Percentiles rank a stretch among this genome's conserved stretches.
Conservation (phyloP, 2,113 vertebrate species). For the Nesoenas mayeri region DNA sequence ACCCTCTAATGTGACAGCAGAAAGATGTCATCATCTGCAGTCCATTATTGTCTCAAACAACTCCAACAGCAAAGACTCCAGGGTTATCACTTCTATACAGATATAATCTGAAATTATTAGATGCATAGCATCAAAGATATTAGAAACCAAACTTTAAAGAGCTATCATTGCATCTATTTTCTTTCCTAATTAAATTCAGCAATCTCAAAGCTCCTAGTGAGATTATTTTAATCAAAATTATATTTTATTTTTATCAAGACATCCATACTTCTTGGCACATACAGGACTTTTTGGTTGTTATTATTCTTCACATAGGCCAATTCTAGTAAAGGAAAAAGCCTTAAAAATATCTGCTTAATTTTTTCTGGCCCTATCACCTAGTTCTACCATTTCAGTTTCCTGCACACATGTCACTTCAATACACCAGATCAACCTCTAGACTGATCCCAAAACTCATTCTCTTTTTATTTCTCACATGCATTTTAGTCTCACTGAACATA, state of each 20-base stretch:
- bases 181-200: neutral
- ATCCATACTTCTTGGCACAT: neutral
- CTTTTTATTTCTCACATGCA: neutral
- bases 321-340: neutral
- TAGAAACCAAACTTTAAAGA: neutral
- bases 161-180: neutral
- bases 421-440: neutral
- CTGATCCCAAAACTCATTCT: neutral
- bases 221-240: neutral
- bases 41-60: neutral
- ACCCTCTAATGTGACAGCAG: neutral
- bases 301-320: neutral
- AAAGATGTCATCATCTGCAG: neutral
- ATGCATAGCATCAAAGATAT: neutral
- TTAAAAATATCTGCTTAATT: neutral
- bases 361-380: neutral
- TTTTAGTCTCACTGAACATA: neutral
- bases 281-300: neutral
- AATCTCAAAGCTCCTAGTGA: neutral
- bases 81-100: neutral
- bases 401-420: neutral
- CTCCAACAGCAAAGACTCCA: neutral
- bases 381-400: neutral
- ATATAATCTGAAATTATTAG: neutral
- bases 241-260: neutral